phyloP scores from a whole-genome alignment of 1,140 invertebrate species.

The Proales similis region DNA sequence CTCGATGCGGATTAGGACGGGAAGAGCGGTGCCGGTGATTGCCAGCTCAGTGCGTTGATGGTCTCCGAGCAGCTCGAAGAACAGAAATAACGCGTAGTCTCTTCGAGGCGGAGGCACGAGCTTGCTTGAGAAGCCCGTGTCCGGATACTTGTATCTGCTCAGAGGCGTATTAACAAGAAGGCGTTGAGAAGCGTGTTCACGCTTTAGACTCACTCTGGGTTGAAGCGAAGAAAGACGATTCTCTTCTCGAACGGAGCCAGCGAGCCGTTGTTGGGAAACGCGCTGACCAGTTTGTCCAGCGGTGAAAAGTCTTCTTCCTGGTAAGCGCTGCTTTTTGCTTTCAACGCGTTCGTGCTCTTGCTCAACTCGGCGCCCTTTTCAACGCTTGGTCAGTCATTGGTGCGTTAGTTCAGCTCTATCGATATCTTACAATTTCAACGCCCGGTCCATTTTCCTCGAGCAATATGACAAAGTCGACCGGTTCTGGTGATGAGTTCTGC shows the following conservation, averaged over 20 bases:
- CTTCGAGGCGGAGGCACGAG: conserved; percentile 46
- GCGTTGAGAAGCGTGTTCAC: neutral
- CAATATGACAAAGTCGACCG: conserved; percentile 50
- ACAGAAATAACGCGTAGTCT: conserved; percentile 51
- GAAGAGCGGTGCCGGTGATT: conserved; percentile 50
- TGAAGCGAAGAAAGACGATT: conserved; percentile 51
- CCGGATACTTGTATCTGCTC: conserved; percentile 47
- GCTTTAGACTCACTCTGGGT: conserved; percentile 45
- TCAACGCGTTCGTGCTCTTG: conserved; percentile 42
- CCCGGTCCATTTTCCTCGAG: conserved; percentile 50
- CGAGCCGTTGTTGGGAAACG: conserved; percentile 50
- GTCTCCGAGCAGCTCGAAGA: conserved; percentile 47
- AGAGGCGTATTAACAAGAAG: neutral
- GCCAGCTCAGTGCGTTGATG: conserved; percentile 45
- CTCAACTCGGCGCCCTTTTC: conserved; percentile 48
- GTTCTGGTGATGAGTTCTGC: conserved; percentile 50
- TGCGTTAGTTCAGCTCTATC: neutral
- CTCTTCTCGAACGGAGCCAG: conserved; percentile 50
- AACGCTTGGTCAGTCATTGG: neutral
- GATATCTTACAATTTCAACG: conserved; percentile 48
- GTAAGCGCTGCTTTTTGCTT: conserved; percentile 17
- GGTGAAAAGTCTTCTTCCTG: conserved; percentile 39
- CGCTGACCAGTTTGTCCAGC: conserved; percentile 49
- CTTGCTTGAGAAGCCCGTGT: conserved; percentile 47
- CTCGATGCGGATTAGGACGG: conserved; percentile 46